Conservation (phyloP, 2,113 vertebrate genomes). For the Hippocampus mohnikei region DNA sequence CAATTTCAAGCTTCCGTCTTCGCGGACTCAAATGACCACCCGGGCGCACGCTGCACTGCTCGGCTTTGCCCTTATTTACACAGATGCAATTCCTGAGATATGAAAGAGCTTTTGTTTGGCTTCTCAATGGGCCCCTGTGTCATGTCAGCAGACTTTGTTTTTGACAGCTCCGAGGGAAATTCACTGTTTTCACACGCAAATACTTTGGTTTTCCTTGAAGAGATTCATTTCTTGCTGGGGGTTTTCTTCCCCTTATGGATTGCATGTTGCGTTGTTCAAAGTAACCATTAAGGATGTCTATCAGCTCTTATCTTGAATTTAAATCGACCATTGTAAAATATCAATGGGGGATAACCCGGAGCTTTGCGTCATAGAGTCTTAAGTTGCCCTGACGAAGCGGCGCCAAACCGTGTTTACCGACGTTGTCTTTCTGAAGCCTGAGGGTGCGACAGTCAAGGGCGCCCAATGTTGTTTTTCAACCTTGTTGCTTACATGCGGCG, state of each 20-base stretch:
- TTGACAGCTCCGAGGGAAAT: constrained; percentile 6
- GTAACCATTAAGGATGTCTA: background rate
- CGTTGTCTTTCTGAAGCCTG: too few species aligned
- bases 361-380: too few species aligned
- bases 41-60: constrained; percentile 25
- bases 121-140: constrained; percentile 60
- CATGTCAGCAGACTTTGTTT: constrained; percentile 42
- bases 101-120: constrained; percentile 63
- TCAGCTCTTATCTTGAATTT: background rate
- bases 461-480: too few species aligned
- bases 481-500: too few species aligned
- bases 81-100: constrained; percentile 44
- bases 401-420: too few species aligned
- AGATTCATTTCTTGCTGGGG: background rate
- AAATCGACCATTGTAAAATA: background rate
- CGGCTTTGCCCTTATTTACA: constrained; percentile 36
- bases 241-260: background rate
- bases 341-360: too few species aligned
- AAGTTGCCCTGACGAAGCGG: too few species aligned
- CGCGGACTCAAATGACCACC: constrained; percentile 16
- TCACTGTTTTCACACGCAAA: background rate
- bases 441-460: too few species aligned
- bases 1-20: constrained; percentile 12
- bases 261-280: background rate
- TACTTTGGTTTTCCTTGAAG: background rate